A percentile compares a stretch with the other conserved stretches of the same genome.
These are phyloP conservation scores for Drosophila jambulina DNA, from an alignment of 1,140 invertebrate species.

Conservation along the genomic window DNA sequence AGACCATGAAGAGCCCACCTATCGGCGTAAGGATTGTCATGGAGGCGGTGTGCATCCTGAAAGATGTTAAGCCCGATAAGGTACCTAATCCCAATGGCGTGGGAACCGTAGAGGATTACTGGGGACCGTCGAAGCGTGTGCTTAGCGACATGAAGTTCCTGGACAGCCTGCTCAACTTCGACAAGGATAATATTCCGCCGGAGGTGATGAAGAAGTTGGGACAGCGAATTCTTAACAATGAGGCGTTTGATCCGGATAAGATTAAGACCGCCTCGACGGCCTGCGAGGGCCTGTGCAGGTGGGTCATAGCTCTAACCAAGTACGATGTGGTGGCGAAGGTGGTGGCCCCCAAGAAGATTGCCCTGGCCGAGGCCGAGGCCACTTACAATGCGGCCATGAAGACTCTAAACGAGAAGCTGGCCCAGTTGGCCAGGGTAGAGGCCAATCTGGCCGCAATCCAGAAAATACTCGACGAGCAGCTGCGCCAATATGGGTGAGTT, in stretches of 20 bases:
- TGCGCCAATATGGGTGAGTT: conserved; percentile 82
- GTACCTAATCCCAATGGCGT: conserved; percentile 90
- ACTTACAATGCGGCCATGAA: conserved; percentile 89
- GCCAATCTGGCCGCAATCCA: conserved; percentile 90
- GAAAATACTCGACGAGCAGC: conserved; percentile 88
- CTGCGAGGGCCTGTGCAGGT: conserved; percentile 94
- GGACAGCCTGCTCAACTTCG: conserved; percentile 92
- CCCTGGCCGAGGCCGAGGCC: conserved; percentile 91
- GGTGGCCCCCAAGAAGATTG: conserved; percentile 93
- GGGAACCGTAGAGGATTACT: conserved; percentile 94
- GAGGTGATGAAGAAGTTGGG: conserved; percentile 93
- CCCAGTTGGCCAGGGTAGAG: conserved; percentile 89
- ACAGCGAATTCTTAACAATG: conserved; percentile 92
- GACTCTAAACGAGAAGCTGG: conserved; percentile 91
- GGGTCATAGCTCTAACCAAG: conserved; percentile 96
- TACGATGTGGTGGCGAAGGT: conserved; percentile 97
- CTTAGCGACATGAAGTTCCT: conserved; percentile 97
- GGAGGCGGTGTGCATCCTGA: conserved; percentile 98
- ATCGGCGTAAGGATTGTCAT: conserved; percentile 96
- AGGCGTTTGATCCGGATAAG: conserved; percentile 96
- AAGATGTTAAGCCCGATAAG: conserved; percentile 87
- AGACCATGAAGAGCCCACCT: conserved; percentile 99
- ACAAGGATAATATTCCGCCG: conserved; percentile 96
- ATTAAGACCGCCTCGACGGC: conserved; percentile 92
- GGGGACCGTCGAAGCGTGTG: conserved; percentile 96